These are phyloP conservation scores for Herpetotheres cachinnans DNA, from an alignment of 2,113 vertebrate species.

Conservation along the genomic window DNA sequence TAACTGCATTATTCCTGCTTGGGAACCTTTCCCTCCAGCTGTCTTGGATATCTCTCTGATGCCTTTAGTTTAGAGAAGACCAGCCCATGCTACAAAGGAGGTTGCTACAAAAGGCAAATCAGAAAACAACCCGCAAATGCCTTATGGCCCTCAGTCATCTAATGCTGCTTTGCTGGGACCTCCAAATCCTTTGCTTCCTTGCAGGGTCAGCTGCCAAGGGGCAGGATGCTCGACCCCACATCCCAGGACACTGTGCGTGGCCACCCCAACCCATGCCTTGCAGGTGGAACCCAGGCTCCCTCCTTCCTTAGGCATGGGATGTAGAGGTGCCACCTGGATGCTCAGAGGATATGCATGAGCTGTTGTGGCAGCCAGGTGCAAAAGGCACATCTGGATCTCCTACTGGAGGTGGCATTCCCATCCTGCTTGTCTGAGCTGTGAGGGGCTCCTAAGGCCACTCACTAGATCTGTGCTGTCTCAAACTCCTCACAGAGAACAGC, in stretches of 20 bases:
- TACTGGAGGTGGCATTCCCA: neutral
- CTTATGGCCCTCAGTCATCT: neutral
- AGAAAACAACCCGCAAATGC: neutral
- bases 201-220: neutral
- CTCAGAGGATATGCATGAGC: neutral
- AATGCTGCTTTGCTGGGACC: neutral
- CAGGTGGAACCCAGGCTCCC: neutral
- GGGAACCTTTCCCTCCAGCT: neutral
- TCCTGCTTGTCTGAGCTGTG: neutral
- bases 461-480: neutral
- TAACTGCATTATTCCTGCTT: neutral
- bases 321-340: neutral
- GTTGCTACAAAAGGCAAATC: neutral
- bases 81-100: neutral
- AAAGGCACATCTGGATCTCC: neutral
- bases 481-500: neutral
- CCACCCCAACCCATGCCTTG: neutral
- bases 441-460: neutral
- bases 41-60: neutral
- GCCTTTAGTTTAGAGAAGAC: neutral
- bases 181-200: neutral
- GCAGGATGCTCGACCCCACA: fast-evolving
- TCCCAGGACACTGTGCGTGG: fast-evolving
- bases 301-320: neutral
- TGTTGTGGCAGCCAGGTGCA: neutral